Base-by-base conservation (phyloP, 2,797 vertebrate species). In the Mormyrops attenuatus region DNA sequence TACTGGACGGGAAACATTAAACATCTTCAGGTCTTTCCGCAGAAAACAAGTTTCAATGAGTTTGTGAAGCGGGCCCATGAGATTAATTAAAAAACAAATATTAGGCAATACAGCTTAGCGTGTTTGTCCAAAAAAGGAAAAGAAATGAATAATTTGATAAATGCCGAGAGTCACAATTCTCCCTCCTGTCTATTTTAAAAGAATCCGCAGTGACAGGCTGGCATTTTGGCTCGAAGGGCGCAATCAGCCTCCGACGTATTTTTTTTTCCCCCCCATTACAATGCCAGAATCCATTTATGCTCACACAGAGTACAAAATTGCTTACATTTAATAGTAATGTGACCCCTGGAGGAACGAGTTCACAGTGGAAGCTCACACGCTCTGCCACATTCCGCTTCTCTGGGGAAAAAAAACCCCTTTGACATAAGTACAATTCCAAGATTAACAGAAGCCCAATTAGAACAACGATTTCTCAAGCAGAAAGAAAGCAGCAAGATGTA, bases 1-100 rank as follows among this genome's bases (percentile, higher is more conserved):
- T 96, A 92, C 94, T 95, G 95, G 95, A 91, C 38, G 60, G 88
- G 50, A 63, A 41, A 88, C n/a, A 80, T 50, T 87, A 69, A 49
- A 69, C 6, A 63, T 63, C 1, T 86, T 53, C 80, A 69, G 22
- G 44, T 86, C 7, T 22, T 85, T 60, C 9, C 2, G 57, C 6
- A 63, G 7, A 85, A 53, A 50, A 85, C 26, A 53, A 30, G 9
- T 53, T 50, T 85, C 13, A 53, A 53, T 50, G 47, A 66, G 9
- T 17, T 26, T 30, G 38, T 57, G 8, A 86, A 44, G 30, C 2
- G 15, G 38, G 26, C 26, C 50, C 57, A 13, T 47, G 20, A 13
- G 22, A 52, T 44, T 85, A 47, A 85, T 85, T 85, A 73, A 73
- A 73, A 73, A 41, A 38, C 69, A 73, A 38, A 73, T 73, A 73